Evolutionary conservation across 2,888 invertebrate genomes (phyloP), one percentile per base, ranked within the genome.

Genomic region (Drosophila tanythrix): DNA sequence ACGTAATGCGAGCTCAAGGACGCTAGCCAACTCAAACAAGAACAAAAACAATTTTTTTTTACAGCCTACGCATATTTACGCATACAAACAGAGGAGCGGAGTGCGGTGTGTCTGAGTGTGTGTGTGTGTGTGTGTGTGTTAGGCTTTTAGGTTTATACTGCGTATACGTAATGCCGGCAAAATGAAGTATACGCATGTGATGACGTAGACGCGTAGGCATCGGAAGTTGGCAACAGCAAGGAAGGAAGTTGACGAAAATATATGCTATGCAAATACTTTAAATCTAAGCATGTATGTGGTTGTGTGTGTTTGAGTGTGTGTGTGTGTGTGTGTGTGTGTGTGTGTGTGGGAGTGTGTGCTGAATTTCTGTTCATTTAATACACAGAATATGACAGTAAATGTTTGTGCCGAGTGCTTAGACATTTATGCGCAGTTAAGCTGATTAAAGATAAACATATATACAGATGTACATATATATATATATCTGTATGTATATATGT

Each of bases 351-450:
- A 38, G 60, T 61, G 70, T 66, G 38, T 56, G 69, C 21, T 18
- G 61, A 55, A 62, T 58, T 76, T 76, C 65, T 82, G 76, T 89
- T 88, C 84, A 78, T 85, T 84, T 83, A 88, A 85, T 81, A 74
- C 55, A 70, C 65, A 65, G 40, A 76, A 83, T 85, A 73, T 79
- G 83, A 76, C 76, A 76, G 79, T 79, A 79, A 84, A 76, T 88
- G 79, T 89, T 67, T 86, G 86, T 81, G 87, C 77, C 77, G 90
- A 88, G 88, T 85, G 86, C 88, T 90, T 85, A 86, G 86, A 88
- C 81, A 83, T 88, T 85, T 88, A 85, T 85, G 76, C 90, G 83
- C 86, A 88, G 86, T 87, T 90, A 90, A 87, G 84, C 84, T 87
- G 78, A 78, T 79, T 70, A 70, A 88, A 85, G 76, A 79, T 43